phyloP scores from a whole-genome alignment of 2,113 vertebrate species.

The Onychorhynchus coronatus region DNA sequence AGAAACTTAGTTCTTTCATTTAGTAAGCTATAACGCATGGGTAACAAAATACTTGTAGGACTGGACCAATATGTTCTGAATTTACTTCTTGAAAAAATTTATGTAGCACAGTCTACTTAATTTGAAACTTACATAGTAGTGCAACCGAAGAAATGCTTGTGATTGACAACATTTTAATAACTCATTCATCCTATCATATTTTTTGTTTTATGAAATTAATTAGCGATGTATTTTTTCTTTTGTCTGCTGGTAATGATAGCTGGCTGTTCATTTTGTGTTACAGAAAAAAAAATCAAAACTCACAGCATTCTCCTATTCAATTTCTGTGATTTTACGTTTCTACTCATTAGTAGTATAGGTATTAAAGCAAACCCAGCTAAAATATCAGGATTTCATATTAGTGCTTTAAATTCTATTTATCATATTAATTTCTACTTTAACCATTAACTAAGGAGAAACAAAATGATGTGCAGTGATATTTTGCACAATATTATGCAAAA shows the following conservation, averaged over 20 bases:
- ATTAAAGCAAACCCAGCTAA: neutral
- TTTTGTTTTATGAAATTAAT: neutral
- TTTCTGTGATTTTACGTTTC: neutral
- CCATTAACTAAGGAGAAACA: neutral
- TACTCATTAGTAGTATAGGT: neutral
- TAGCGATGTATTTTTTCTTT: neutral
- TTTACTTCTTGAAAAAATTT: neutral
- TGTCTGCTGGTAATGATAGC: neutral
- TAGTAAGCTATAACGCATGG: neutral
- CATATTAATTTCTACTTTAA: neutral
- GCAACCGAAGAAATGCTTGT: neutral
- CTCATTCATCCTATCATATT: neutral
- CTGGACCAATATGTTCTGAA: neutral
- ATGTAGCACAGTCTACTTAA: neutral
- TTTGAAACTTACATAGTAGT: neutral
- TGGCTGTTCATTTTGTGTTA: neutral
- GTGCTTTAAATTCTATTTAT: neutral
- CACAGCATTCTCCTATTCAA: neutral
- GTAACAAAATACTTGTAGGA: neutral
- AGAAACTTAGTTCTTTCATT: neutral
- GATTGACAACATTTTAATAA: neutral
- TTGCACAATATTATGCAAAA: neutral
- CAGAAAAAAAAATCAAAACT: neutral
- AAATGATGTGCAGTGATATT: neutral
- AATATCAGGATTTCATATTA: neutral